phyloP scores from a whole-genome alignment of 2,888 invertebrate species.

The Drymonia ruficornis region DNA sequence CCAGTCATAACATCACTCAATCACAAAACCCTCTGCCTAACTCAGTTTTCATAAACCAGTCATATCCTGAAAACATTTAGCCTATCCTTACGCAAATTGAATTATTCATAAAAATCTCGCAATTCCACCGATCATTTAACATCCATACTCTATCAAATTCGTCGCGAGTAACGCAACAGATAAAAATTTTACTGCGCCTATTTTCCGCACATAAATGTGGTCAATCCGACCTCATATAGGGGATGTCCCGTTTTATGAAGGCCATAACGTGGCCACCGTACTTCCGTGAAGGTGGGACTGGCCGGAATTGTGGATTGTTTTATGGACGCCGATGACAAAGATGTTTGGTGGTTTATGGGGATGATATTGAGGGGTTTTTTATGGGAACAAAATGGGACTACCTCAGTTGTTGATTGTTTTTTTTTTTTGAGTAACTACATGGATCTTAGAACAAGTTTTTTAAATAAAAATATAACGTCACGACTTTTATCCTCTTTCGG shows the following conservation, averaged over 20 bases:
- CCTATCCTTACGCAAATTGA: conserved; percentile 31
- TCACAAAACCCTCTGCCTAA: too few relatives aligned
- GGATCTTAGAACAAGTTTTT: too few relatives aligned
- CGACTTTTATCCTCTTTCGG: too few relatives aligned
- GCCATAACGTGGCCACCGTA: conserved; percentile 54
- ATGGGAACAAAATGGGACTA: too few relatives aligned
- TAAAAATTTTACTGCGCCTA: conserved; percentile 64
- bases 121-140: conserved; percentile 57
- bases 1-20: too few relatives aligned
- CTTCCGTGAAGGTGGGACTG: conserved; percentile 39
- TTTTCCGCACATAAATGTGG: conserved; percentile 66
- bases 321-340: conserved; percentile 37
- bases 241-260: conserved; percentile 53
- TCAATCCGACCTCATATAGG: conserved; percentile 59
- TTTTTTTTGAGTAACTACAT: too few relatives aligned
- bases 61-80: too few relatives aligned
- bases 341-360: conserved; percentile 27
- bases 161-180: conserved; percentile 43
- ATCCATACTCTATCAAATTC: conserved; percentile 49
- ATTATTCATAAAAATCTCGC: conserved; percentile 50
- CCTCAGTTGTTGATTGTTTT: too few relatives aligned
- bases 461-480: too few relatives aligned
- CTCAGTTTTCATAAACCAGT: too few relatives aligned
- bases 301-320: conserved; percentile 28
- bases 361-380: background rate